These are phyloP conservation scores for Metopolophium dirhodum DNA, from an alignment of 1,140 invertebrate genomes.

Conservation along the genomic window DNA sequence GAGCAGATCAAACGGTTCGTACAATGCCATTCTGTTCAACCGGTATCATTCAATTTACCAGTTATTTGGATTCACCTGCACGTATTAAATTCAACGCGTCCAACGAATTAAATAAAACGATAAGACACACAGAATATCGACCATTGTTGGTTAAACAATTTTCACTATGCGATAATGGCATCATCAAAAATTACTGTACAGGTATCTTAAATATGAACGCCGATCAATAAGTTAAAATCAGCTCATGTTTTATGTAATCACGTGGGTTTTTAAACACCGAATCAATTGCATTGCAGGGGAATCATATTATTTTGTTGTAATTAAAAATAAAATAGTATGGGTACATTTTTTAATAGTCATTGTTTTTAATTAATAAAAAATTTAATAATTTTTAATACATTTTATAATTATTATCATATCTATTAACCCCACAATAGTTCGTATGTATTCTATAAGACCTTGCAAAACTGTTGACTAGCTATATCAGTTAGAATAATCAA, in stretches of 20 bases:
- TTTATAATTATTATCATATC: background rate
- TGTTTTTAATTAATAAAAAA: background rate
- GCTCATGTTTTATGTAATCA: background rate
- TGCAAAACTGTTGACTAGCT: background rate
- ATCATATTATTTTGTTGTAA: background rate
- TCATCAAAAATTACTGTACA: background rate
- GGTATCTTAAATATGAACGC: background rate
- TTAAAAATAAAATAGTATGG: background rate
- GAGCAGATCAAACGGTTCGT: background rate
- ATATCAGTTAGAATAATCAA: background rate
- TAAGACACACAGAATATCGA: background rate
- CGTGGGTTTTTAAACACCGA: background rate
- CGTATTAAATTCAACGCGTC: background rate
- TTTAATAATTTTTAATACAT: background rate
- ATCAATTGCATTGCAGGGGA: background rate
- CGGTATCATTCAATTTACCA: background rate
- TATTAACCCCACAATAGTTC: too few relatives aligned
- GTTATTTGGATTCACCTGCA: background rate
- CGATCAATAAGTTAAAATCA: background rate
- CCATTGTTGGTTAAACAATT: background rate
- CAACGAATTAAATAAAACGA: background rate
- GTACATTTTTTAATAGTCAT: background rate
- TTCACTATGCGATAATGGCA: background rate
- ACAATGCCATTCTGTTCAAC: background rate
- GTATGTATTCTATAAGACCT: background rate